Percentiles rank a stretch among this genome's conserved stretches.
Evolutionary conservation across 2,113 vertebrate species (phyloP).

Genomic region (Nothoprocta perdicaria): DNA sequence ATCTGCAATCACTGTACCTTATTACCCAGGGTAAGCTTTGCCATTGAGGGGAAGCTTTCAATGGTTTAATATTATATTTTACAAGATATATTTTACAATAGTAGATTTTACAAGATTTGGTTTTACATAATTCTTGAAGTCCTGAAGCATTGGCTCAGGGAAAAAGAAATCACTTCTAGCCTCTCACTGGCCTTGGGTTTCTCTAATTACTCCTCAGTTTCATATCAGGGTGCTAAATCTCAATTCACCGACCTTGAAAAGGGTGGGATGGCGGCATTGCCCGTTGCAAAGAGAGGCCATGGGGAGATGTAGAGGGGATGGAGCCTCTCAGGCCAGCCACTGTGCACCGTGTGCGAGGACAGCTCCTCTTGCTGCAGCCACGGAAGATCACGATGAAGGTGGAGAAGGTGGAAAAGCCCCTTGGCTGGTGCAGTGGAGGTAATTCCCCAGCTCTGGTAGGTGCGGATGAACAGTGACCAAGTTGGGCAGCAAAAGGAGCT

Average conservation of each 20-base stretch:
- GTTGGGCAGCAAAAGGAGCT: neutral
- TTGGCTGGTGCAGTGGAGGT: neutral
- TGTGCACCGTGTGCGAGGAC: accelerated
- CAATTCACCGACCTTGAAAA: neutral
- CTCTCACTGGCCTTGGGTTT: neutral
- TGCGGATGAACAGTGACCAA: neutral
- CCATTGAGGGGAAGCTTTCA: neutral
- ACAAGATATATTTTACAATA: too few species aligned
- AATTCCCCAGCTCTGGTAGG: neutral
- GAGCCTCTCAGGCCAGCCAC: neutral
- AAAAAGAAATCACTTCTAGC: neutral
- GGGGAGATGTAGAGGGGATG: neutral
- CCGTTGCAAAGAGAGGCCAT: neutral
- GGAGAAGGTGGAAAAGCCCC: neutral
- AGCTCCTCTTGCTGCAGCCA: accelerated
- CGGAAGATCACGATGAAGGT: neutral
- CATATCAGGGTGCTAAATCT: constrained; percentile 7
- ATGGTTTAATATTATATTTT: neutral
- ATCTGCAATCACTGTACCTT: neutral
- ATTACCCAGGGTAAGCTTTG: neutral
- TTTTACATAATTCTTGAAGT: neutral
- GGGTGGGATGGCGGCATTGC: neutral
- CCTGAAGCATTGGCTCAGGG: neutral
- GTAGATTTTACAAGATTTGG: neutral
- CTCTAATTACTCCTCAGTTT: neutral